Conservation (phyloP, 2,888 invertebrate species). For the Tethea ocularis region DNA sequence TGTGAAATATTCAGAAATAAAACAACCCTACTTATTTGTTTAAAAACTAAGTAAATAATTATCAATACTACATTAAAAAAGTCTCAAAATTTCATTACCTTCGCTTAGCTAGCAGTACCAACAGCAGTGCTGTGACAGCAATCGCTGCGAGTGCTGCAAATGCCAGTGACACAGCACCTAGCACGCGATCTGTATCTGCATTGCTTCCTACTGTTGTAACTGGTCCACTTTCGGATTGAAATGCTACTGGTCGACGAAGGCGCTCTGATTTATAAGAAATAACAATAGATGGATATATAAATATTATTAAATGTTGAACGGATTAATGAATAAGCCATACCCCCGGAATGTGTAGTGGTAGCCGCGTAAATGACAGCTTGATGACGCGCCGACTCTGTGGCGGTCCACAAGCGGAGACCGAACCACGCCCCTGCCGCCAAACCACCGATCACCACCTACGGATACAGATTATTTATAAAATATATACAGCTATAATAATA, state of each 20-base stretch:
- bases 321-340: slow-evolving; percentile 59
- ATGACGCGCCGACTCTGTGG: slow-evolving; percentile 87
- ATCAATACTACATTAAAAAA: too few relatives aligned
- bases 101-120: slow-evolving; percentile 68
- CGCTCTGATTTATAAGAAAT: slow-evolving; percentile 51
- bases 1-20: background rate
- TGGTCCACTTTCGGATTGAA: slow-evolving; percentile 65
- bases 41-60: too few relatives aligned
- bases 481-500: background rate
- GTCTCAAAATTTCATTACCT: slow-evolving; percentile 46
- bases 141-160: slow-evolving; percentile 74
- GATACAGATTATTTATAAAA: background rate
- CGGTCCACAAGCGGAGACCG: slow-evolving; percentile 87
- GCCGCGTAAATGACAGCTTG: slow-evolving; percentile 88
- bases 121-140: slow-evolving; percentile 70
- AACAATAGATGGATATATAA: background rate
- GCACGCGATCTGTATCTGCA: slow-evolving; percentile 67
- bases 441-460: slow-evolving; percentile 82
- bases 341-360: slow-evolving; percentile 89
- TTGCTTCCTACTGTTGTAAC: slow-evolving; percentile 40
- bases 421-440: slow-evolving; percentile 90
- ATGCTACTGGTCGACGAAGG: slow-evolving; percentile 71
- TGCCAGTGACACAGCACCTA: slow-evolving; percentile 74
- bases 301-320: background rate
- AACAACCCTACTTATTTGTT: too few relatives aligned